Base-by-base conservation (phyloP, 2,797 vertebrate species). In the Acipenser ruthenus region DNA sequence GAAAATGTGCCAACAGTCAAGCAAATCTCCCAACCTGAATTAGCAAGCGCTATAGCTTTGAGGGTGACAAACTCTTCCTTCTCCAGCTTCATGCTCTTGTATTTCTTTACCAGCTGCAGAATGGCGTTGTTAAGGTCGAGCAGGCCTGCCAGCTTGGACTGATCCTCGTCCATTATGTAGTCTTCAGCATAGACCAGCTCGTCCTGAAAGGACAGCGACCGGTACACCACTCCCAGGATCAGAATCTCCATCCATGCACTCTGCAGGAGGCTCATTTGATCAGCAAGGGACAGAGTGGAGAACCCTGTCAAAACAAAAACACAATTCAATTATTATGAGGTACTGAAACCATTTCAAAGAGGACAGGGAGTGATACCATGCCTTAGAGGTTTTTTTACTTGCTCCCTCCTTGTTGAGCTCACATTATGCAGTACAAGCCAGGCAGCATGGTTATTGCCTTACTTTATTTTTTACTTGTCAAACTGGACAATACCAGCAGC, bases 241-340 rank as follows among this genome's bases (percentile, higher is more conserved):
- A 99, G 83, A 80, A 99, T 99, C 80, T 99, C 96, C 96, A 99
- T 99, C 96, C 96, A 99, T 61, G 96, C 96, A 12, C 96, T 99
- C 84, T 99, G 96, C 80, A 99, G 89, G 80, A 99, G 93, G 85
- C 96, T 98, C 96, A 99, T 99, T 90, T 99, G 96, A 84, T 99
- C 96, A 61, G 96, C 96, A 83, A 99, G 86, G 62, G 96, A 99
- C 82, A 99, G 89, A 12, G 96, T 98, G 73, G 96, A 99, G 87
- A 99, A 99, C 69, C 96, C 96, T 99, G 83, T 7, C 37, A 37
- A 10, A 69, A 73, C 37, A 0, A 67, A 65, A 67, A 7, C 70
- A 58, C 7, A 58, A 4, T 11, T 11, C 6, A 58, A 6, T 58
- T 58, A 13, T 58, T 5, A 37, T 37, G 37, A 37, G 3, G 37